Percentiles rank a stretch among this genome's conserved stretches.
These are phyloP conservation scores for Enteromius afrohamiltoni DNA, from an alignment of 2,797 vertebrate genomes.

Conservation along the genomic window DNA sequence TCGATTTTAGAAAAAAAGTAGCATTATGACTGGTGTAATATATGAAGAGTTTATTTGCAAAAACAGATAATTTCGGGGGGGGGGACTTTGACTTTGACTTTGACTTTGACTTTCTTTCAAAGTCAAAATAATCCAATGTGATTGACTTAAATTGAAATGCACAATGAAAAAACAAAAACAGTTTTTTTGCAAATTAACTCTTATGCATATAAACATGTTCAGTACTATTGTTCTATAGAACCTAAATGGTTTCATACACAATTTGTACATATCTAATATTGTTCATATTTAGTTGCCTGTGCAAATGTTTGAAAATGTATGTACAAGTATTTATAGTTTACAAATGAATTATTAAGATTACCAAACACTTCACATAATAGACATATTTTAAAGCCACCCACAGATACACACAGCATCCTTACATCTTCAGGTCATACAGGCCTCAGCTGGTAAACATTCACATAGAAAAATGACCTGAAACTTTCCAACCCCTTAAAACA, in stretches of 20 bases:
- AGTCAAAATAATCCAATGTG: too few species aligned
- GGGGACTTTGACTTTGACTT: too few species aligned
- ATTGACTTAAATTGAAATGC: too few species aligned
- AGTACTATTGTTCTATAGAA: background rate
- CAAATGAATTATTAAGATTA: background rate
- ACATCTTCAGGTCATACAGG: conserved; percentile 40
- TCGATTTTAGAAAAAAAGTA: too few species aligned
- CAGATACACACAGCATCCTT: background rate
- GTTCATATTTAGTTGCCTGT: background rate
- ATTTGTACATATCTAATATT: background rate
- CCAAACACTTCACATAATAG: background rate
- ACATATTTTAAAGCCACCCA: conserved; percentile 14
- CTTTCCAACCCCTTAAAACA: conserved; percentile 19
- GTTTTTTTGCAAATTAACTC: too few species aligned
- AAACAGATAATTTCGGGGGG: too few species aligned
- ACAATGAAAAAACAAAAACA: too few species aligned
- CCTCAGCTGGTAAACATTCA: conserved; percentile 46
- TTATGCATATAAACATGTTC: background rate
- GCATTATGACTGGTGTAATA: too few species aligned
- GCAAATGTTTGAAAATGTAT: background rate
- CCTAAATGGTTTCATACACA: background rate
- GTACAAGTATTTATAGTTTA: background rate
- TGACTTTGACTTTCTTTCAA: too few species aligned
- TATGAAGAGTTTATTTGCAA: too few species aligned
- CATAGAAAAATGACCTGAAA: conserved; percentile 33